phyloP scores from a whole-genome alignment of 2,797 vertebrate species.

The Hapalemur alaotrensis region DNA sequence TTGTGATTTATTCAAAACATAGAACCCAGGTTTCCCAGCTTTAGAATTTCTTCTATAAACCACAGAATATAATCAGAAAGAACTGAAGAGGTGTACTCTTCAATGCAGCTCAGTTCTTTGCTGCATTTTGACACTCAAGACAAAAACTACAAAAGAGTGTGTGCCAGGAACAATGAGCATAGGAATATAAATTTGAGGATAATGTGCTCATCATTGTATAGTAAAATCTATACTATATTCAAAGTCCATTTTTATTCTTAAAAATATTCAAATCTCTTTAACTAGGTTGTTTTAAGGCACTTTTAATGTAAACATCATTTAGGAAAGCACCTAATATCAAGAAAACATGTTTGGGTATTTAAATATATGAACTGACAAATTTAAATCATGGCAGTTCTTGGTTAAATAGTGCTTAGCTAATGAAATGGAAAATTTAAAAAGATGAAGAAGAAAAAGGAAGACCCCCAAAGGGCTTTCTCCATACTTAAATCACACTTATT shows the following conservation, averaged over 20 bases:
- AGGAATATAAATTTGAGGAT: not conserved
- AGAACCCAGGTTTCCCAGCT: not conserved
- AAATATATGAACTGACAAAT: not conserved
- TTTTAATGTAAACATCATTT: not conserved
- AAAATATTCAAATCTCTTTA: not conserved
- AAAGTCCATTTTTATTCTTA: not conserved
- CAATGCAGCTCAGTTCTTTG: not conserved
- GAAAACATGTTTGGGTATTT: not conserved
- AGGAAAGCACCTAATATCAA: not conserved
- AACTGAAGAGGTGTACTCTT: rapidly evolving
- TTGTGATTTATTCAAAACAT: not conserved
- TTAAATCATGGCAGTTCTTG: not conserved
- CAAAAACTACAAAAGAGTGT: not conserved
- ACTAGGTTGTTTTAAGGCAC: not conserved
- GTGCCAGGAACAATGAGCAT: not conserved
- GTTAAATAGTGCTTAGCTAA: not conserved
- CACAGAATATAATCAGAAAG: not conserved
- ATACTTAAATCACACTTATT: not conserved
- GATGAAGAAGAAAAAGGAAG: not conserved
- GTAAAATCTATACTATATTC: not conserved
- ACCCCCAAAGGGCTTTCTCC: not conserved
- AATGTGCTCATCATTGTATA: not conserved
- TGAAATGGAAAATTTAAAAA: not conserved
- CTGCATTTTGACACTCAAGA: not conserved
- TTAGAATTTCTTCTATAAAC: not conserved